Conservation (phyloP, 2,797 vertebrate species). For the Manis javanica region DNA sequence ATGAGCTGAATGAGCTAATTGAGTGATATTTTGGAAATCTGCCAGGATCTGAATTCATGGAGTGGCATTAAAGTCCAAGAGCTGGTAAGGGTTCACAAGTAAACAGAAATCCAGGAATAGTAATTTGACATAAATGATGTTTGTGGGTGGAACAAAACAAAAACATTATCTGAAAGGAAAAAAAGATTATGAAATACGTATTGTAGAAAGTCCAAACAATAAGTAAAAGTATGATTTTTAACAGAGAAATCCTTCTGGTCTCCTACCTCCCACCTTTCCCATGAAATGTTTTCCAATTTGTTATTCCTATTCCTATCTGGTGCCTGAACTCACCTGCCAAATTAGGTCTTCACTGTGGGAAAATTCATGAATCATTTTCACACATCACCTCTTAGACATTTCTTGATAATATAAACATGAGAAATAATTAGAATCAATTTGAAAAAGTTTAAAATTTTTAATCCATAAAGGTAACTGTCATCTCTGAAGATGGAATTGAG, state of each 20-base stretch:
- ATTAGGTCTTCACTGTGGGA: neutral
- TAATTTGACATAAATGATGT: neutral
- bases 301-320: neutral
- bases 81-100: neutral
- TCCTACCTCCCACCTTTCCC: neutral
- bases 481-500: neutral
- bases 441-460: neutral
- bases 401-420: neutral
- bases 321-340: neutral
- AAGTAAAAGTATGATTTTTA: neutral
- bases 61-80: neutral
- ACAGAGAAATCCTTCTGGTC: neutral
- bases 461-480: neutral
- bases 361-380: constrained; percentile 31
- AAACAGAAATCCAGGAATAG: neutral
- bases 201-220: neutral
- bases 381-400: neutral
- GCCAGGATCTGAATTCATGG: neutral
- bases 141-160: neutral
- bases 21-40: neutral
- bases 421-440: neutral
- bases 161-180: neutral
- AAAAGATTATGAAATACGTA: neutral
- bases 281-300: neutral
- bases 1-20: neutral